phyloP scores from a whole-genome alignment of 2,113 vertebrate species.

The Polyodon spathula region DNA sequence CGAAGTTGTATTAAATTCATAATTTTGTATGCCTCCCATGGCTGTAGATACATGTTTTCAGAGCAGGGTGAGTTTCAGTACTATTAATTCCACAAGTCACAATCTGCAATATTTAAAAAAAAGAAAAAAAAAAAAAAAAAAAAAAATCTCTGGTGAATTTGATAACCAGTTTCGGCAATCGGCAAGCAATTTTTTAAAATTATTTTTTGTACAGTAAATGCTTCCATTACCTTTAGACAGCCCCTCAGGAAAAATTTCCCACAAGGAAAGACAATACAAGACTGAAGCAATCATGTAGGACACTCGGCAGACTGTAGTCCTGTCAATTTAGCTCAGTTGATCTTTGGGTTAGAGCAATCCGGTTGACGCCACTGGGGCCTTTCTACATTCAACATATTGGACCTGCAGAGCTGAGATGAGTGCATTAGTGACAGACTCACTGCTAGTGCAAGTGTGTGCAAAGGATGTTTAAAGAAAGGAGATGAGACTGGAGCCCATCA shows the following conservation, averaged over 20 bases:
- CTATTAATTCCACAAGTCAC: neutral
- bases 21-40: too few relatives aligned
- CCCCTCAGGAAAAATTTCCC: neutral
- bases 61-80: neutral
- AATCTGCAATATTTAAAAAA: neutral
- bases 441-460: neutral
- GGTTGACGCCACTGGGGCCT: constrained; percentile 20
- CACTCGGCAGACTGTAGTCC: constrained; percentile 25
- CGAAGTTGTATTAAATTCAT: too few relatives aligned
- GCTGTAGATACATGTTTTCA: too few relatives aligned
- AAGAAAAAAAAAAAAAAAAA: too few relatives aligned
- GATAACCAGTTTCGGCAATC: neutral
- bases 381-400: constrained; percentile 22
- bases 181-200: neutral
- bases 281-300: constrained; percentile 30
- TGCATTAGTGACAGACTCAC: constrained; percentile 21
- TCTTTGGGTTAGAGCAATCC: constrained; percentile 29
- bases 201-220: neutral
- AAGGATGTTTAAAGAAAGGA: constrained; percentile 11
- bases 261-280: constrained; percentile 26
- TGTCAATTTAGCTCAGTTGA: constrained; percentile 31
- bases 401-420: constrained; percentile 22
- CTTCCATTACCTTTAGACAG: neutral
- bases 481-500: constrained; percentile 10
- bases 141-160: too few relatives aligned